Evolutionary conservation across 2,113 vertebrate genomes (phyloP).

Genomic region (Meles meles): DNA sequence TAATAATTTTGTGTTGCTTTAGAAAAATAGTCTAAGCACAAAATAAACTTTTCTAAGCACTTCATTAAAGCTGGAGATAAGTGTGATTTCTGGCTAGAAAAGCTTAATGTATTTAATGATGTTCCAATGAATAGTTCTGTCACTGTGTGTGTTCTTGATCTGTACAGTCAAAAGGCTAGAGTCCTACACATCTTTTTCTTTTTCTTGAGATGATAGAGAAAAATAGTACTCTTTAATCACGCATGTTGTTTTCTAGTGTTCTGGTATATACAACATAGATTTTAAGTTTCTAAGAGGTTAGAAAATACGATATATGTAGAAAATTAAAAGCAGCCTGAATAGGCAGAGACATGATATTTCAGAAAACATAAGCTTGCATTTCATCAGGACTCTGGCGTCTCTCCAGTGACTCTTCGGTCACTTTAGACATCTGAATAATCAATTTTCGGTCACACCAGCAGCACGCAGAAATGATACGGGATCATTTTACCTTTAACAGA

Average conservation of each 20-base stretch:
- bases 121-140: not conserved
- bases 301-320: not conserved
- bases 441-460: not conserved
- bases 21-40: conserved; percentile 54
- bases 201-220: not conserved
- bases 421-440: not conserved
- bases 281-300: conserved; percentile 23
- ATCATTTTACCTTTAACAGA: not conserved
- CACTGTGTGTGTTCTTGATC: not conserved
- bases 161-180: not conserved
- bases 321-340: not conserved
- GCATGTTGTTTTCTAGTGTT: not conserved
- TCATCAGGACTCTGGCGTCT: not conserved
- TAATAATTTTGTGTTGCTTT: conserved; percentile 53
- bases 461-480: not conserved
- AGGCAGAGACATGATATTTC: conserved; percentile 7
- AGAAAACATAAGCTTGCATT: not conserved
- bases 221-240: not conserved
- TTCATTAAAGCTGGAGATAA: conserved; percentile 24
- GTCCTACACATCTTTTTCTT: not conserved
- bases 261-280: not conserved
- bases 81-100: conserved; percentile 35
- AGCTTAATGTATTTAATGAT: not conserved
- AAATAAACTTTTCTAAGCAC: conserved; percentile 70
- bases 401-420: not conserved